Evolutionary conservation across 1,140 invertebrate species (phyloP).

Genomic region (Brachionus rotundiformis): DNA sequence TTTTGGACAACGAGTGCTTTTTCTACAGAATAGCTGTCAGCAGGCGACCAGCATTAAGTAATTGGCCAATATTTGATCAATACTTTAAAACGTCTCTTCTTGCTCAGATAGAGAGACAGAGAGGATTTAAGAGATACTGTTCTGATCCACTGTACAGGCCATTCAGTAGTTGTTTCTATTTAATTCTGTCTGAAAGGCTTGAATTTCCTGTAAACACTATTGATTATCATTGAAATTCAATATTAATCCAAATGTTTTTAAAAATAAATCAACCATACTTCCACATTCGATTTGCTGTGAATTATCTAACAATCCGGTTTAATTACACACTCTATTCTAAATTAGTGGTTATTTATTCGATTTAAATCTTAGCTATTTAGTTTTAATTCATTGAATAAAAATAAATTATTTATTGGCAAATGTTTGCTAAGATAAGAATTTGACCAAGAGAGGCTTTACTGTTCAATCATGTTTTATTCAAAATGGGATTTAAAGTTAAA

Average conservation of each 20-base stretch:
- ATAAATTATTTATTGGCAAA: too few species aligned
- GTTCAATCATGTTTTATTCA: too few species aligned
- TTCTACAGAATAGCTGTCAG: constrained; percentile 26
- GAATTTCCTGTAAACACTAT: not conserved
- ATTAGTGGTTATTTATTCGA: too few species aligned
- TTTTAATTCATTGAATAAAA: too few species aligned
- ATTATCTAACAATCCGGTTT: not conserved
- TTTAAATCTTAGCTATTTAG: too few species aligned
- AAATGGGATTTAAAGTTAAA: too few species aligned
- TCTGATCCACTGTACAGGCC: too few species aligned
- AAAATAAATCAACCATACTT: constrained; percentile 18
- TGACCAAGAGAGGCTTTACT: too few species aligned
- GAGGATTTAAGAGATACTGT: not conserved
- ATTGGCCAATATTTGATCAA: constrained; percentile 26
- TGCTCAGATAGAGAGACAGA: not conserved
- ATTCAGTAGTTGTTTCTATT: not conserved
- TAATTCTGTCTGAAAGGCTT: constrained; percentile 20
- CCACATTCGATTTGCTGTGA: constrained; percentile 15
- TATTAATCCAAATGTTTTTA: constrained; percentile 39
- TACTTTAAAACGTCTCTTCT: not conserved
- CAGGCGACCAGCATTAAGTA: not conserved
- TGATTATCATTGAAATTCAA: constrained; percentile 21
- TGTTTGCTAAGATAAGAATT: too few species aligned
- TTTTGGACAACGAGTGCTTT: constrained; percentile 30
- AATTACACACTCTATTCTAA: not conserved